Evolutionary conservation across 2,113 vertebrate species (phyloP).

Genomic region (Indicator indicator): DNA sequence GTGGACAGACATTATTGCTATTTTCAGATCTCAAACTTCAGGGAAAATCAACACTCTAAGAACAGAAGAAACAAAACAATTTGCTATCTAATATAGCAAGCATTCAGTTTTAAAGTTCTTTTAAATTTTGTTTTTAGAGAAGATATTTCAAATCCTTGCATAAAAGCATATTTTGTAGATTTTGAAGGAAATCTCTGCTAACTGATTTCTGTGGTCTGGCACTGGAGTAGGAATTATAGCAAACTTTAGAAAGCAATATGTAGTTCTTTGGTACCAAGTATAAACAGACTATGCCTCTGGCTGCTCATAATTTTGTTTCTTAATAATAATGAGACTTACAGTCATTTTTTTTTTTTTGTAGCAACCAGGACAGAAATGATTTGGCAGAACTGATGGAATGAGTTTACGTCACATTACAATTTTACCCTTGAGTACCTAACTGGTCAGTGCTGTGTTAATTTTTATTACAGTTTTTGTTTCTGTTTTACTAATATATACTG

Average conservation of each 20-base stretch:
- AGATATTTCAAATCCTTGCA: neutral
- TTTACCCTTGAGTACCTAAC: constrained; percentile 43
- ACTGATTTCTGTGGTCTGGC: constrained; percentile 2
- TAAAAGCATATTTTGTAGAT: constrained; percentile 1
- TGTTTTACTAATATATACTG: neutral
- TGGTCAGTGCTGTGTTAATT: neutral
- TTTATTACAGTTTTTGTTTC: neutral
- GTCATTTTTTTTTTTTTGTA: neutral
- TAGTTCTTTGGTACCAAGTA: neutral
- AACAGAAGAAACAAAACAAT: neutral
- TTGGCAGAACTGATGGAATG: constrained; percentile 31
- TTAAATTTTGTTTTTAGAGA: neutral
- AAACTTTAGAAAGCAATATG: constrained; percentile 8
- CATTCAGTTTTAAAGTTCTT: neutral
- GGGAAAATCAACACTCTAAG: neutral
- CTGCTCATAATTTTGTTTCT: constrained; percentile 18
- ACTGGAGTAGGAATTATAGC: constrained; percentile 23
- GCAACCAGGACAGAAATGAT: constrained; percentile 30
- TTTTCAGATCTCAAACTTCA: neutral
- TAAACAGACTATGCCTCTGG: constrained; percentile 33
- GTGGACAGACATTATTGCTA: neutral
- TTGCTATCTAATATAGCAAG: neutral
- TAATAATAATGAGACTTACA: constrained; percentile 8
- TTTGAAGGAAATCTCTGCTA: neutral
- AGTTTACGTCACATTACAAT: constrained; percentile 7